Evolutionary conservation across 2,888 invertebrate species (phyloP).

Genomic region (Gortyna flavago): DNA sequence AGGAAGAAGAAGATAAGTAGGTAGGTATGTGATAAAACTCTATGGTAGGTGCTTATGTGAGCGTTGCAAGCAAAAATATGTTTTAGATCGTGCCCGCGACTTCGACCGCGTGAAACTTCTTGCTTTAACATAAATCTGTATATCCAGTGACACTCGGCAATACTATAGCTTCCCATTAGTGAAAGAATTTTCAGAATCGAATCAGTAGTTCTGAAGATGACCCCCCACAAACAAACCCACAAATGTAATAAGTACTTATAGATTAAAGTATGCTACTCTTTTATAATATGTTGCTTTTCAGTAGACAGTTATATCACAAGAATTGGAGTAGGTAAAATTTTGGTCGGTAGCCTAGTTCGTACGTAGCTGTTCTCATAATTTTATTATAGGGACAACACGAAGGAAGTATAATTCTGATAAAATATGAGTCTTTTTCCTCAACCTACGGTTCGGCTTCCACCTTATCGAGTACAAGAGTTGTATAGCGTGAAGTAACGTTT

Average conservation of each 20-base stretch:
- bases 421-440: conserved; percentile 18
- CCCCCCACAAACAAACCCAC: too few species aligned
- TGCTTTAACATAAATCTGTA: too few species aligned
- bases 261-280: background rate
- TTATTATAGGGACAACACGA: background rate
- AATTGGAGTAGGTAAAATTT: background rate
- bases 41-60: too few species aligned
- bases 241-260: too few species aligned
- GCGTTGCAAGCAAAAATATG: background rate
- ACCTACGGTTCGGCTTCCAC: background rate
- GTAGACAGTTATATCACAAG: background rate
- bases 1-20: background rate
- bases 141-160: too few species aligned
- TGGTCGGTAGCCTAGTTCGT: background rate
- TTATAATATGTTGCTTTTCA: background rate
- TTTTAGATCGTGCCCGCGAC: background rate
- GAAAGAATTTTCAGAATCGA: too few species aligned
- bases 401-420: conserved; percentile 5
- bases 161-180: too few species aligned
- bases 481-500: background rate
- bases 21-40: background rate
- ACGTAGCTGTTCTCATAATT: background rate
- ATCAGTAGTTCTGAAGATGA: too few species aligned
- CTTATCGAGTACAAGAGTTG: background rate
- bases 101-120: too few species aligned